phyloP scores from a whole-genome alignment of 2,888 invertebrate genomes.

The Unio delphinus region DNA sequence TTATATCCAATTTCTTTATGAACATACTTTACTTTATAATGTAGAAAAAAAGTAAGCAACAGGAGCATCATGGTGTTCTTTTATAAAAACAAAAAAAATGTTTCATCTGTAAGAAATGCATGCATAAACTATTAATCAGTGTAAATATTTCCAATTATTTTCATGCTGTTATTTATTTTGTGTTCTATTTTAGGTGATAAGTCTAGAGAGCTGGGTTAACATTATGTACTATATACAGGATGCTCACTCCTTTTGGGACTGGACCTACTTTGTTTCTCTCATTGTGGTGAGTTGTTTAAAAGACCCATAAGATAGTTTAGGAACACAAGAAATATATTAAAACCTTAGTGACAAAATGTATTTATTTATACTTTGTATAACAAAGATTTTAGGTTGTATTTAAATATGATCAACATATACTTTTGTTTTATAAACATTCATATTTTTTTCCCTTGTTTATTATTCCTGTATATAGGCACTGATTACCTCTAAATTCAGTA shows the following conservation, averaged over 20 bases:
- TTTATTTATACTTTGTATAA: not conserved
- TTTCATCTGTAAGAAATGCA: no score
- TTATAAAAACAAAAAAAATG: no score
- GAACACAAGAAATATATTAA: not conserved
- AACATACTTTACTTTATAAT: no score
- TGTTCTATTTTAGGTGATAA: conserved; percentile 86
- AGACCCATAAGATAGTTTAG: not conserved
- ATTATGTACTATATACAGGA: conserved; percentile 99
- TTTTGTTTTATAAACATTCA: no score
- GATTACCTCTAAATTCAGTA: no score
- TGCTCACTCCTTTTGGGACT: conserved; percentile 99
- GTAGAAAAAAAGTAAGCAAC: no score
- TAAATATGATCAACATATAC: not conserved
- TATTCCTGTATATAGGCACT: no score
- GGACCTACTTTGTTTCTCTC: conserved; percentile 98
- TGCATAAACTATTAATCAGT: no score
- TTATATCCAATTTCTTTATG: no score
- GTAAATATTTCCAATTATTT: not conserved
- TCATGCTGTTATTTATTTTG: not conserved
- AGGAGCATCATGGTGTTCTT: no score
- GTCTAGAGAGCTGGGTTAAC: conserved; percentile 99
- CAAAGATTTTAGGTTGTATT: not conserved
- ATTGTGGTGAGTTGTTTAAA: conserved; percentile 89
- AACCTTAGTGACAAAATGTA: not conserved
- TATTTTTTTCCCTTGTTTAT: no score